phyloP scores from a whole-genome alignment of 2,888 invertebrate species.

The Sphaerophoria taeniata region DNA sequence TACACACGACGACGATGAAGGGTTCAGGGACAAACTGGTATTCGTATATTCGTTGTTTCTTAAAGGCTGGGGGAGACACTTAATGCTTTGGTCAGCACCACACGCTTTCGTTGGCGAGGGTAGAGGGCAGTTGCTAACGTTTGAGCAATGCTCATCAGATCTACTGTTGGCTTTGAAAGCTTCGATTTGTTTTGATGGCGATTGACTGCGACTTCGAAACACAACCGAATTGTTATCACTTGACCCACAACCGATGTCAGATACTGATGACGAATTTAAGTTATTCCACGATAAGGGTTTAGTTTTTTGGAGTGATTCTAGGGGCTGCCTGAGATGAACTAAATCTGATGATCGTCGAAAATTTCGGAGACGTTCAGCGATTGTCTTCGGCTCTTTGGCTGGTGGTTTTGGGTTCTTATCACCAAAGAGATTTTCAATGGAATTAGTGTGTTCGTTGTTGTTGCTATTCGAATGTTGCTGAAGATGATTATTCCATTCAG shows the following conservation, averaged over 20 bases:
- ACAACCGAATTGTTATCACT: constrained; percentile 39
- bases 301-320: constrained; percentile 42
- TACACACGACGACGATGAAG: background rate
- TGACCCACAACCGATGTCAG: constrained; percentile 52
- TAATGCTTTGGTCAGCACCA: constrained; percentile 67
- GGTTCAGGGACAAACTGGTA: constrained; percentile 53
- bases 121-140: constrained; percentile 5
- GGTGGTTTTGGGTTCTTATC: constrained; percentile 50
- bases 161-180: background rate
- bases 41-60: constrained; percentile 9
- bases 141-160: constrained; percentile 59
- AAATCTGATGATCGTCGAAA: constrained; percentile 63
- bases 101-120: constrained; percentile 38
- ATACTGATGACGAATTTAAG: constrained; percentile 19
- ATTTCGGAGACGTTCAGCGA: constrained; percentile 66
- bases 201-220: constrained; percentile 47
- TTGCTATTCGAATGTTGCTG: constrained; percentile 37
- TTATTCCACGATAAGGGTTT: constrained; percentile 45
- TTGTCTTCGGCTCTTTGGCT: constrained; percentile 49
- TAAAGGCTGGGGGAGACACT: constrained; percentile 14
- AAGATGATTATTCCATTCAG: constrained; percentile 21
- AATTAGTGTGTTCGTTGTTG: constrained; percentile 50
- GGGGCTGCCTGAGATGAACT: constrained; percentile 58
- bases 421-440: constrained; percentile 36
- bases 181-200: constrained; percentile 32